phyloP scores from a whole-genome alignment of 1,140 invertebrate species.

The Penaeus chinensis region DNA sequence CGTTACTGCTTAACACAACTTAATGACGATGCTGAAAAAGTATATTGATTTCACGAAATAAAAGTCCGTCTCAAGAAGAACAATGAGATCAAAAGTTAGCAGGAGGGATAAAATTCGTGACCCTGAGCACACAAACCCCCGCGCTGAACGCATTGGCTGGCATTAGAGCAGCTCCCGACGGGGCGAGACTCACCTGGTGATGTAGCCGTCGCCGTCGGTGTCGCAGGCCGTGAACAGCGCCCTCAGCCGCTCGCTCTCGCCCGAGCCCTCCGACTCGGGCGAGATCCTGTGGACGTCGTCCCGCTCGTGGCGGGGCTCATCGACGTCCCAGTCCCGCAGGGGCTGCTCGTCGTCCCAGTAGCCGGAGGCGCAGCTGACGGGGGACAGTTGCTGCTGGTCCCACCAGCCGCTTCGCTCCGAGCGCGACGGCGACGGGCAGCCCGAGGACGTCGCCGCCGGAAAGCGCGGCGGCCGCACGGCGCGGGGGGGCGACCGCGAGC shows the following conservation, averaged over 20 bases:
- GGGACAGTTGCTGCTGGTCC: slow-evolving; percentile 37
- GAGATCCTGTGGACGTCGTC: slow-evolving; percentile 10
- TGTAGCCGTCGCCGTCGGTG: slow-evolving; percentile 49
- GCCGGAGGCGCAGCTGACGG: slow-evolving; percentile 37
- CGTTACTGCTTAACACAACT: no score
- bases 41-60: no score
- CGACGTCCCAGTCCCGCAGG: neutral
- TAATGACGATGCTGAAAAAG: no score
- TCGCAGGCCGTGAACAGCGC: slow-evolving; percentile 48
- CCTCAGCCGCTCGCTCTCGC: slow-evolving; percentile 39
- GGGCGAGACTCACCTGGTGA: slow-evolving; percentile 39
- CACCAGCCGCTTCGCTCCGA: slow-evolving; percentile 39
- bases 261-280: slow-evolving; percentile 32
- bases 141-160: neutral
- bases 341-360: slow-evolving; percentile 24
- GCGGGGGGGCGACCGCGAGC: neutral
- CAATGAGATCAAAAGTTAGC: no score
- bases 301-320: neutral
- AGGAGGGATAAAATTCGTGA: no score
- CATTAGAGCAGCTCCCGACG: neutral
- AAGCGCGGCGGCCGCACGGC: neutral
- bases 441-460: slow-evolving; percentile 21
- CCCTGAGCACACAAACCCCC: no score
- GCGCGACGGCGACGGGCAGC: slow-evolving; percentile 26
- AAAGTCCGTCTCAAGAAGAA: no score